These are phyloP conservation scores for Enhydra lutris DNA, from an alignment of 2,113 vertebrate species.

Conservation along the genomic window DNA sequence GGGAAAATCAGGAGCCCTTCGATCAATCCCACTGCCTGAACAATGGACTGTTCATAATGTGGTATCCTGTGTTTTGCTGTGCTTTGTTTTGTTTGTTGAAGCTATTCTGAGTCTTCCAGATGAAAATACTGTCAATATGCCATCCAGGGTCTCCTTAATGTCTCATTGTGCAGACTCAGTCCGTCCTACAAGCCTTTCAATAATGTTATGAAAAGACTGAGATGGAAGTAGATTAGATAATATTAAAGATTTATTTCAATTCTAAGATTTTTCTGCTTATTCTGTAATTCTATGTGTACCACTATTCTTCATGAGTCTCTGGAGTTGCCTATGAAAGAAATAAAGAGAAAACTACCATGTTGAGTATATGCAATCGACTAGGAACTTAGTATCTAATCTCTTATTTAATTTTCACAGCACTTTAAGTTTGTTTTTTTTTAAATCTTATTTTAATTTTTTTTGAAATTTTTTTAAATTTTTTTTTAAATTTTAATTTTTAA, in stretches of 20 bases:
- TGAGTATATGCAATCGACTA: neutral
- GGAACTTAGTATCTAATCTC: neutral
- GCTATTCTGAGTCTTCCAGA: neutral
- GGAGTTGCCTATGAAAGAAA: neutral
- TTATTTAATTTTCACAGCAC: neutral
- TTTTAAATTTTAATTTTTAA: no score
- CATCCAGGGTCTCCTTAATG: neutral
- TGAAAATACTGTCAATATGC: neutral
- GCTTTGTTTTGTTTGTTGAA: neutral
- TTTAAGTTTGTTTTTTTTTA: neutral
- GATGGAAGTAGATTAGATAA: neutral
- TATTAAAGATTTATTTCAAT: neutral
- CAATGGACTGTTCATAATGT: neutral
- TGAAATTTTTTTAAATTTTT: no score
- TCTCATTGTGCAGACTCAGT: neutral
- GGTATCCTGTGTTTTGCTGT: neutral
- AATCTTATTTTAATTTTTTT: no score
- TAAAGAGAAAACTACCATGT: neutral
- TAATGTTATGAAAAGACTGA: neutral
- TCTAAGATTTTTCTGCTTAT: neutral
- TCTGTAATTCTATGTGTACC: neutral
- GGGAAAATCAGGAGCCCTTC: neutral
- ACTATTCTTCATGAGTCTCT: neutral
- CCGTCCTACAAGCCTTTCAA: neutral
- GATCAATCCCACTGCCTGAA: neutral